phyloP scores from a whole-genome alignment of 2,888 invertebrate species.

The Lycocerus yunnanus region DNA sequence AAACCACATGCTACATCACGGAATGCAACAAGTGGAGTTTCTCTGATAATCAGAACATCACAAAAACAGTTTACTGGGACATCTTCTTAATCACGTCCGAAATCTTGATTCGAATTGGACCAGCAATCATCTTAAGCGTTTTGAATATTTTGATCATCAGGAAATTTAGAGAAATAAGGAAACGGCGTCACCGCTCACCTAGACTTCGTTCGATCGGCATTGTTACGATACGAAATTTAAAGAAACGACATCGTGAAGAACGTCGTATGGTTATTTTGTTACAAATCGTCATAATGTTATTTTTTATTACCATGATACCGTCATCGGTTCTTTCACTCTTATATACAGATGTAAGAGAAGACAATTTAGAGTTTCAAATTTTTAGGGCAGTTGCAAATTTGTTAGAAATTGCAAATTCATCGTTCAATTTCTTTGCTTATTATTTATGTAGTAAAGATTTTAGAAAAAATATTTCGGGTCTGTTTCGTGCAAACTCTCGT shows the following conservation, averaged over 20 bases:
- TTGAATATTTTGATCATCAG: constrained; percentile 35
- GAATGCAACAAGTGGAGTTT: constrained; percentile 28
- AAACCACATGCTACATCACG: constrained; percentile 8
- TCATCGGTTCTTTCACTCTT: constrained; percentile 33
- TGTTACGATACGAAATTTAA: constrained; percentile 19
- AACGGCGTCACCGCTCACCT: constrained; percentile 25
- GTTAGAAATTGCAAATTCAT: constrained; percentile 35
- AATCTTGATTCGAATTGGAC: constrained; percentile 30
- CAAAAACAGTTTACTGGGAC: constrained; percentile 32
- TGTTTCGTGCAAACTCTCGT: neutral
- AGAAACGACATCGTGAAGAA: constrained; percentile 35
- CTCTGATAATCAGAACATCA: constrained; percentile 31
- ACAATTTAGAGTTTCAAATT: constrained; percentile 28
- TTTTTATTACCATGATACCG: constrained; percentile 37
- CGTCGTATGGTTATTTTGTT: constrained; percentile 31
- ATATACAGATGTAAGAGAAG: constrained; percentile 27
- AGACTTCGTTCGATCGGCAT: neutral
- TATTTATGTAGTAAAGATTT: constrained; percentile 38
- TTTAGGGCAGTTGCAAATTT: constrained; percentile 36
- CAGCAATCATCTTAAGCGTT: constrained; percentile 28
- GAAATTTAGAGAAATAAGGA: constrained; percentile 31
- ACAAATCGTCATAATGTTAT: constrained; percentile 32
- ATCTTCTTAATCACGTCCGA: constrained; percentile 32
- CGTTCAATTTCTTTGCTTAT: constrained; percentile 36
- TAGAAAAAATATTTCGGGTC: constrained; percentile 21